Evolutionary conservation across 2,797 vertebrate genomes (phyloP), one percentile per base, ranked within the genome.

Genomic region (Sylvilagus floridanus): DNA sequence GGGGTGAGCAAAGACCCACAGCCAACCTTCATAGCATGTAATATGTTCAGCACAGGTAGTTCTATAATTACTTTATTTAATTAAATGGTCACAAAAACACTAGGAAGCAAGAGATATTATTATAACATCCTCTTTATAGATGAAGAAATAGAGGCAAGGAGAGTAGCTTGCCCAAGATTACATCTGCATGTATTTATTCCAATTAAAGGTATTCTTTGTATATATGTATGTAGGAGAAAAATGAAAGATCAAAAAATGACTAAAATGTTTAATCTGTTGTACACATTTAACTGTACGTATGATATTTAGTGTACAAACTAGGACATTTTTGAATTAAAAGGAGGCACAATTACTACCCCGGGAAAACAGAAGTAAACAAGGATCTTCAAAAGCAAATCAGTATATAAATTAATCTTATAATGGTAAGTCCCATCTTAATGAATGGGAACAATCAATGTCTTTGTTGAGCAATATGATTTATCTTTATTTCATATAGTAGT

Each of bases 121-220:
- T 22, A 60, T 47, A 47, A 8, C 66, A 7, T 32, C 30, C 66
- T 60, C 65, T 54, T 42, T 47, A 88, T 14, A 88, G 22, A 83
- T 50, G 65, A 81, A 63, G 26, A 95, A 90, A 88, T 13, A 60
- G 65, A 91, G 35, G 13, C 63, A 77, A 85, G 90, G 21, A n/a
- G 28, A 95, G 30, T 54, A 73, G 37, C 12, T 85, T 62, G 13
- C 32, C 9, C 7, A 50, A 50, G 37, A 75, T 69, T 54, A 52
- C 21, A 54, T 22, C 4, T 57, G 17, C 54, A 16, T 21, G 19
- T 57, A 57, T 57, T 21, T 16, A 21, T 57, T 57, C 88, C n/a
- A 83, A 82, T 37, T 63, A 47, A 94, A 93, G 35, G 10, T 17
- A 65, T 69, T 83, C 50, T 66, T 47, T 63, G 1, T 62, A n/a